Base-by-base conservation (phyloP, 2,888 invertebrate genomes). In the Pecten maximus region DNA sequence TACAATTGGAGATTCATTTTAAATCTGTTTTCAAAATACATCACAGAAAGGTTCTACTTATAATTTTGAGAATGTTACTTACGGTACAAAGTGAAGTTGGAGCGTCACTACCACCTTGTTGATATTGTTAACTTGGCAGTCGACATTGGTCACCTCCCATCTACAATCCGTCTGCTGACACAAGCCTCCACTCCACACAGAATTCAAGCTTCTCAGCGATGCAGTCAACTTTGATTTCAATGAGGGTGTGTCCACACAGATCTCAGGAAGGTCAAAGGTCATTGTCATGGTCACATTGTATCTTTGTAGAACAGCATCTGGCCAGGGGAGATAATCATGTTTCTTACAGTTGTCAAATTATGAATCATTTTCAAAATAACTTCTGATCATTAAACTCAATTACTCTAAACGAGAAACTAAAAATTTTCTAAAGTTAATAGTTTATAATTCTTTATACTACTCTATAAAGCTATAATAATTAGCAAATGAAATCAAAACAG, bases 251-350 rank as follows among this genome's bases (percentile, higher is more conserved):
- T 74, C 28, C n/a, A n/a, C 28, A 28, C n/a, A 44, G 40, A 86
- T 19, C 89, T 86, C 74, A 89, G 89, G 74, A 87, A 86, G 40
- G 74, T 74, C 89, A 89, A 89, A 91, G 89, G 87, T 88, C 87
- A 92, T 2, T n/a, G 87, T 39, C 40, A 92, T 54, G 23, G 88
- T 89, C n/a, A 87, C 88, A 88, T 91, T 89, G 40, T 23, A 48
- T 50, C 40, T 40, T 87, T 90, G 92, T 15, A 89, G 54, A 6
- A 44, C 28, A 48, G 91, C 91, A 28, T 50, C 92, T 92, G 90
- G 48, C 3, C 23, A 35, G 48, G 88, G 88, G 50, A n/a, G n/a
- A 88, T 44, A 16, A 40, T 8, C 39, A 40, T 40, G 88, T 28
- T 15, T n/a, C n/a, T n/a, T n/a, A n/a, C n/a, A n/a, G n/a, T n/a